phyloP scores from a whole-genome alignment of 2,797 vertebrate genomes.

The Myotis planiceps region DNA sequence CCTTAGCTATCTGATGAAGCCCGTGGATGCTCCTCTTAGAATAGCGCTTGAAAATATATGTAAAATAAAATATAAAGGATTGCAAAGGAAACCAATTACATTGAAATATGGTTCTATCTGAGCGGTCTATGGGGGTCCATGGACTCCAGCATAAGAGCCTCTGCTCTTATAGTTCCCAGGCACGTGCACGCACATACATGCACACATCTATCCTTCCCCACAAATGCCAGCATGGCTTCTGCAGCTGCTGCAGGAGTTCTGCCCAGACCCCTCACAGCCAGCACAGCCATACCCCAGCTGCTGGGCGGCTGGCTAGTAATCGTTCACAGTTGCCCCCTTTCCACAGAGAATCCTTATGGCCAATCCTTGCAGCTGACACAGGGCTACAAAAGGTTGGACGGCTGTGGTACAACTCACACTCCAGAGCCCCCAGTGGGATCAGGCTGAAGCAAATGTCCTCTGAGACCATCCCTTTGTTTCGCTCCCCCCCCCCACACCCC shows the following conservation, averaged over 20 bases:
- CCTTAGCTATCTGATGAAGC: neutral
- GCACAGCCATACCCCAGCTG: neutral
- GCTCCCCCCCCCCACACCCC: neutral
- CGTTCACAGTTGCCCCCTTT: neutral
- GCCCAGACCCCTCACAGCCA: neutral
- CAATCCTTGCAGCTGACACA: neutral
- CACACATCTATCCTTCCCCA: neutral
- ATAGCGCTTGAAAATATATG: neutral
- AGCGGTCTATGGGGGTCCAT: neutral
- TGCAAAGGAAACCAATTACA: neutral
- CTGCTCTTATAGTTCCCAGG: neutral
- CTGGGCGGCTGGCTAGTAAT: neutral
- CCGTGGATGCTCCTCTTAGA: neutral
- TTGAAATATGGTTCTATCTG: neutral
- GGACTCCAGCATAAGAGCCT: neutral
- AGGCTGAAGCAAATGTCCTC: neutral
- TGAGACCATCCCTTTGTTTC: neutral
- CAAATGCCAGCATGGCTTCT: neutral
- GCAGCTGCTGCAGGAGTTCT: neutral
- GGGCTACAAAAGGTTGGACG: neutral
- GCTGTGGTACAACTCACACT: neutral
- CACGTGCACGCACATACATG: no score
- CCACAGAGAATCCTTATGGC: neutral
- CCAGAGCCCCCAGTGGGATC: neutral
- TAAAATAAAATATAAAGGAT: constrained; percentile 5